phyloP scores from a whole-genome alignment of 2,888 invertebrate genomes.

The Aphidius colemani region DNA sequence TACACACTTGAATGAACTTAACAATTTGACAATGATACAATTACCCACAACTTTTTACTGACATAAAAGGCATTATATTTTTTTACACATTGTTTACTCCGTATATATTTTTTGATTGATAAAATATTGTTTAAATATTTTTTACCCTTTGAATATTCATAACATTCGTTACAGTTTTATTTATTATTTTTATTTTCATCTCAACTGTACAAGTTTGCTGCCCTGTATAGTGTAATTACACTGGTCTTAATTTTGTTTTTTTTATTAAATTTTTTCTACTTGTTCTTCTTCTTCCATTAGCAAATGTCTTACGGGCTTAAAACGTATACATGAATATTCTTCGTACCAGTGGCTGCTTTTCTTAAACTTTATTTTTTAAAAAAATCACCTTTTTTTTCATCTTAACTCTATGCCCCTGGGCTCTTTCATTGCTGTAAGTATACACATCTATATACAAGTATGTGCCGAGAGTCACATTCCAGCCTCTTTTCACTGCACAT shows the following conservation, averaged over 20 bases:
- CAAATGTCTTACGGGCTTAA: slow-evolving; percentile 11
- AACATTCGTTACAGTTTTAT: neutral
- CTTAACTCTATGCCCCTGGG: slow-evolving; percentile 1
- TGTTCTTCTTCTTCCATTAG: slow-evolving; percentile 11
- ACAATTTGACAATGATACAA: too few relatives aligned
- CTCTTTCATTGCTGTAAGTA: slow-evolving; percentile 12
- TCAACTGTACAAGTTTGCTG: neutral
- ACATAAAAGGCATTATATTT: too few relatives aligned
- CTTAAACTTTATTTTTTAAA: slow-evolving; percentile 9
- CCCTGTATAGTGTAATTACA: slow-evolving; percentile 14
- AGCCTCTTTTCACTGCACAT: slow-evolving; percentile 4
- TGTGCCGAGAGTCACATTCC: slow-evolving; percentile 14
- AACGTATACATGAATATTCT: neutral
- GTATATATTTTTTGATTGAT: too few relatives aligned
- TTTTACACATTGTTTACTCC: too few relatives aligned
- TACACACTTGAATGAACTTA: too few relatives aligned
- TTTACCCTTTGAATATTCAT: neutral
- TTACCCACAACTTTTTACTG: too few relatives aligned
- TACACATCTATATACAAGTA: neutral
- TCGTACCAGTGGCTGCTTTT: neutral
- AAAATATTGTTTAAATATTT: too few relatives aligned
- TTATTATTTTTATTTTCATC: neutral
- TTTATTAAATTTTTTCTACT: too few relatives aligned
- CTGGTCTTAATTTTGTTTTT: neutral
- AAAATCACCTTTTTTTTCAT: too few relatives aligned